Conservation (phyloP, 2,888 invertebrate species). For the Muschampia plurimacula region DNA sequence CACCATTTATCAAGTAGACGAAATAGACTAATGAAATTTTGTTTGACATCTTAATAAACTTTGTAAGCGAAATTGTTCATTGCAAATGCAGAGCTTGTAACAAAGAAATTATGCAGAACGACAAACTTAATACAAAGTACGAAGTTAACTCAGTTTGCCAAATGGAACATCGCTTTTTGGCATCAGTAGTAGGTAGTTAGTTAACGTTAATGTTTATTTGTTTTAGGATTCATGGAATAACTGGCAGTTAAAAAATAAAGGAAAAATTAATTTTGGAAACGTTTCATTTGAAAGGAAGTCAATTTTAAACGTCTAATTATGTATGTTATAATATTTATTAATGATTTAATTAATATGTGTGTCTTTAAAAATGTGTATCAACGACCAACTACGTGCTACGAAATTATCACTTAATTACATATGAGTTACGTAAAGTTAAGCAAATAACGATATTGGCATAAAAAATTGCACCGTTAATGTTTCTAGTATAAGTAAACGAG, state of each 20-base stretch:
- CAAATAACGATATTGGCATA: slow-evolving; percentile 45
- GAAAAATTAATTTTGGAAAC: background rate
- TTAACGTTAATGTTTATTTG: slow-evolving; percentile 41
- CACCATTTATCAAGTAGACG: too few relatives aligned
- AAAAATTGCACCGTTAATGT: slow-evolving; percentile 59
- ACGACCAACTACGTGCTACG: slow-evolving; percentile 3
- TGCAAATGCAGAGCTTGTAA: slow-evolving; percentile 18
- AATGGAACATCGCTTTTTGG: slow-evolving; percentile 51
- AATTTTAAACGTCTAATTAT: background rate
- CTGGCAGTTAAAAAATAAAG: background rate
- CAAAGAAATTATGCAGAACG: slow-evolving; percentile 15
- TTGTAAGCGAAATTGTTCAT: background rate
- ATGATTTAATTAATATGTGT: background rate
- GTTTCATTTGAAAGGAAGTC: background rate
- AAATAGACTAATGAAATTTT: too few relatives aligned
- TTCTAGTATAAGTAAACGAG: slow-evolving; percentile 65
- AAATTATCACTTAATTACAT: slow-evolving; percentile 30
- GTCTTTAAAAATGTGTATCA: background rate
- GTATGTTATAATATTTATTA: background rate
- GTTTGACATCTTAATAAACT: background rate
- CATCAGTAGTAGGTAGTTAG: slow-evolving; percentile 37
- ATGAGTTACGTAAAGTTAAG: slow-evolving; percentile 36
- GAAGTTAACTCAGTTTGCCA: slow-evolving; percentile 45
- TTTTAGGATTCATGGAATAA: slow-evolving; percentile 17
- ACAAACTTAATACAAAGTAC: slow-evolving; percentile 28